Conservation (phyloP, 2,113 vertebrate genomes). For the Oxyura jamaicensis region DNA sequence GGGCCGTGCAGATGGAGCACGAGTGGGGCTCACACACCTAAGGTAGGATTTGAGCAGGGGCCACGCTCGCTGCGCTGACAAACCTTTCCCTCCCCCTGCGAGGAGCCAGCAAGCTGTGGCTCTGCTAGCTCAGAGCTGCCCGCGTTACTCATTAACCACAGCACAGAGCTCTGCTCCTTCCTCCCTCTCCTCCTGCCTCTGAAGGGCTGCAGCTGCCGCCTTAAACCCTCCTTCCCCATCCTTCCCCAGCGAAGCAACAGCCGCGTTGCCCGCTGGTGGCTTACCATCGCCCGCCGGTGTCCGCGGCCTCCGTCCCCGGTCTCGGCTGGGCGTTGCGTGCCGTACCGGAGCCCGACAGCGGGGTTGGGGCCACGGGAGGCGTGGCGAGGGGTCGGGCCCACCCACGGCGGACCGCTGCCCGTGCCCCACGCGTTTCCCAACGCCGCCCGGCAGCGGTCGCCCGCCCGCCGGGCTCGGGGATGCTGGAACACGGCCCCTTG, state of each 20-base stretch:
- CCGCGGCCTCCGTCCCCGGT: background rate
- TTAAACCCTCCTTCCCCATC: accelerated
- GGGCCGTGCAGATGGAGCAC: background rate
- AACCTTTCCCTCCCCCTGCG: background rate
- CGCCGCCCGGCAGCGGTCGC: accelerated
- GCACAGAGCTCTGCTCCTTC: background rate
- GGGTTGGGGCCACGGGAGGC: background rate
- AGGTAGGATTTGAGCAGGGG: accelerated
- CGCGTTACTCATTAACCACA: constrained; percentile 29
- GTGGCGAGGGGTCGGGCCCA: background rate
- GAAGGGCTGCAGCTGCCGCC: background rate
- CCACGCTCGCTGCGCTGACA: accelerated
- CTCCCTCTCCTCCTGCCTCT: background rate
- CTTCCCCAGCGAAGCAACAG: background rate
- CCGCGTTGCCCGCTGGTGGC: background rate
- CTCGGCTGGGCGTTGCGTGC: background rate
- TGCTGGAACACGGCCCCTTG: accelerated
- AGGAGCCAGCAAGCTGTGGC: background rate
- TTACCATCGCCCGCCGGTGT: constrained; percentile 31
- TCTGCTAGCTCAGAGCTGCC: background rate
- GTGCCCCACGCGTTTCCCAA: background rate
- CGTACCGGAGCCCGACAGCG: background rate
- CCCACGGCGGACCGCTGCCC: background rate
- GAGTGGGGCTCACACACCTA: accelerated
- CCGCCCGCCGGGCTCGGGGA: accelerated